Evolutionary conservation across 2,888 invertebrate genomes (phyloP).

Genomic region (Eumerus sabulonum): DNA sequence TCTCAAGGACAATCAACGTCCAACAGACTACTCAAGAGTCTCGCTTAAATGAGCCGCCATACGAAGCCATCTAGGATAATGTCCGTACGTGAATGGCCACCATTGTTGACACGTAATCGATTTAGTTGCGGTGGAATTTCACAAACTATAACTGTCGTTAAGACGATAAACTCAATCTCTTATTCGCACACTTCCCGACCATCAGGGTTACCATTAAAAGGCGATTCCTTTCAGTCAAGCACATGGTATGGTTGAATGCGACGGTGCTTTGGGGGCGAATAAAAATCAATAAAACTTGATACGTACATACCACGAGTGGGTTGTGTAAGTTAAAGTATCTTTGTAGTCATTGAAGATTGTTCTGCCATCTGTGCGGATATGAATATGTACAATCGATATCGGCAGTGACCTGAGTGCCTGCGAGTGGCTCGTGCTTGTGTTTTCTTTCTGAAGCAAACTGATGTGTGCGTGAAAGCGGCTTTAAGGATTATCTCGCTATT

Average conservation of each 20-base stretch:
- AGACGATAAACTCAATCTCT: conserved; percentile 20
- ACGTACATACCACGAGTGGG: conserved; percentile 9
- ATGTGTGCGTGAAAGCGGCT: conserved; percentile 1
- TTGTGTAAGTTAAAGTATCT: conserved; percentile 13
- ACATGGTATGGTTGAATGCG: neutral
- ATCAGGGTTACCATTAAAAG: conserved; percentile 1
- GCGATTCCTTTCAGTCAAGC: conserved; percentile 9
- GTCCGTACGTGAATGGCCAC: conserved; percentile 26
- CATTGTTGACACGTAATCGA: conserved; percentile 57
- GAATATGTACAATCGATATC: conserved; percentile 15
- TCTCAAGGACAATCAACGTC: neutral
- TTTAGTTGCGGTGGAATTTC: conserved; percentile 41
- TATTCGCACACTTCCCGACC: neutral
- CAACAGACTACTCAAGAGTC: conserved; percentile 1
- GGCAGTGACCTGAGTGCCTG: neutral
- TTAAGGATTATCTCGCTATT: neutral
- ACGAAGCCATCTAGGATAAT: conserved; percentile 30
- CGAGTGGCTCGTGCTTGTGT: neutral
- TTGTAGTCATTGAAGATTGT: conserved; percentile 13
- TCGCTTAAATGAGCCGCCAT: conserved; percentile 35
- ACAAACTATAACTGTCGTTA: conserved; percentile 41
- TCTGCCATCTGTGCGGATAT: conserved; percentile 11
- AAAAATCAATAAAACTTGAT: conserved; percentile 29
- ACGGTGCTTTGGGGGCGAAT: neutral
- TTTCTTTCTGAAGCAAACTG: neutral